These are phyloP conservation scores for Apodemus sylvaticus DNA, from an alignment of 2,113 vertebrate species.

Conservation along the genomic window DNA sequence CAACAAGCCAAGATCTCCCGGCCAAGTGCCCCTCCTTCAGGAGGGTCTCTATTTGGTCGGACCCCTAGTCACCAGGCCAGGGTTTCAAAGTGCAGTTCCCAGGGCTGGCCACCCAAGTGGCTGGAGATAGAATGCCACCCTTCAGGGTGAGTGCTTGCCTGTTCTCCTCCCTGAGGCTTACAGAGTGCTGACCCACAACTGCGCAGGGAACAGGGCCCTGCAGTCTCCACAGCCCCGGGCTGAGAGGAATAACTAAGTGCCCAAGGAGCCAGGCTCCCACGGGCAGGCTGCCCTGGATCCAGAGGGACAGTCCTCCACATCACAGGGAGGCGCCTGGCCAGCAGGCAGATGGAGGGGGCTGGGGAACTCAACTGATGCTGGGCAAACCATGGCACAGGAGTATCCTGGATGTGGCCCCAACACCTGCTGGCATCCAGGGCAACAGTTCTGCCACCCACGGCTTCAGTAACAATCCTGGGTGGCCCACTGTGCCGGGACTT, in stretches of 20 bases:
- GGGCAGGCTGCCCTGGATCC: background rate
- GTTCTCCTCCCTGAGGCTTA: background rate
- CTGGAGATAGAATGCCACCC: background rate
- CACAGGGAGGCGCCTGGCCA: background rate
- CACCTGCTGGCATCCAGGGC: fast-evolving
- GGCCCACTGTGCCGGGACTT: fast-evolving
- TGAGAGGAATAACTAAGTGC: background rate
- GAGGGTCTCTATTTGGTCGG: background rate
- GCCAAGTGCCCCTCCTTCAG: background rate
- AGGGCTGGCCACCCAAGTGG: background rate
- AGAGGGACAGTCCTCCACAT: background rate
- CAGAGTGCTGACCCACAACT: background rate
- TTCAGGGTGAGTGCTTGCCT: too few species aligned
- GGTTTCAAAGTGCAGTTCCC: background rate
- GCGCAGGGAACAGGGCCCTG: background rate
- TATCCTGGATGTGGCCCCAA: background rate
- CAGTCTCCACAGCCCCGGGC: background rate
- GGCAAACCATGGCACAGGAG: background rate
- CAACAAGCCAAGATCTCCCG: fast-evolving
- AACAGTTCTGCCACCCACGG: too few species aligned
- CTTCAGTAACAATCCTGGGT: fast-evolving
- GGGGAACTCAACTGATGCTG: too few species aligned
- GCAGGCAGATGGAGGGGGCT: too few species aligned
- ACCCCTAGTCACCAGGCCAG: background rate
- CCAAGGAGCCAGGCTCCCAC: background rate